phyloP scores from a whole-genome alignment of 2,113 vertebrate species.

The Herpailurus yagouaroundi region DNA sequence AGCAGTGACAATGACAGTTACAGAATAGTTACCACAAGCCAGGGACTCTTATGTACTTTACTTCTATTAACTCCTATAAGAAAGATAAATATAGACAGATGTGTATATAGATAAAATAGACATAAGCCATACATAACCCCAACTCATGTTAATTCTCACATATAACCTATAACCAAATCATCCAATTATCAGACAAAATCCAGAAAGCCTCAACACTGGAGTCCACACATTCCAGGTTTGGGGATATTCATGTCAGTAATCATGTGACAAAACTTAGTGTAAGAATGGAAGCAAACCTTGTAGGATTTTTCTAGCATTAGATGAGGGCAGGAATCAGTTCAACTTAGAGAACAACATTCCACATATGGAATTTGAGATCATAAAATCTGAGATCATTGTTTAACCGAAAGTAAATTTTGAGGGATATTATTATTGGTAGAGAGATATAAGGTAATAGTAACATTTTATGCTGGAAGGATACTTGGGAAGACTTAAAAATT shows the following conservation, averaged over 20 bases:
- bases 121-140: background rate
- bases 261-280: background rate
- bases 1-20: background rate
- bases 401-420: slow-evolving; percentile 30
- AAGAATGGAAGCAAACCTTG: background rate
- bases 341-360: background rate
- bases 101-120: background rate
- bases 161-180: background rate
- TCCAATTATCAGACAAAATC: background rate
- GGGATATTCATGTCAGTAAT: background rate
- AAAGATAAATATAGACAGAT: background rate
- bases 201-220: background rate
- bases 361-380: background rate
- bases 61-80: background rate
- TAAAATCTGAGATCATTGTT: slow-evolving; percentile 33
- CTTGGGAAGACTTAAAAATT: background rate
- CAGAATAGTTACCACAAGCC: background rate
- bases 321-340: background rate
- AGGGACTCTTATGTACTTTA: background rate
- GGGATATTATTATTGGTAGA: background rate
- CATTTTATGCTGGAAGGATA: background rate
- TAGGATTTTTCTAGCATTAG: background rate
- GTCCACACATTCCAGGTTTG: background rate
- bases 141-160: background rate
- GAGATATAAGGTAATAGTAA: background rate